Evolutionary conservation across 2,888 invertebrate genomes (phyloP).

Genomic region (Dryobota labecula): DNA sequence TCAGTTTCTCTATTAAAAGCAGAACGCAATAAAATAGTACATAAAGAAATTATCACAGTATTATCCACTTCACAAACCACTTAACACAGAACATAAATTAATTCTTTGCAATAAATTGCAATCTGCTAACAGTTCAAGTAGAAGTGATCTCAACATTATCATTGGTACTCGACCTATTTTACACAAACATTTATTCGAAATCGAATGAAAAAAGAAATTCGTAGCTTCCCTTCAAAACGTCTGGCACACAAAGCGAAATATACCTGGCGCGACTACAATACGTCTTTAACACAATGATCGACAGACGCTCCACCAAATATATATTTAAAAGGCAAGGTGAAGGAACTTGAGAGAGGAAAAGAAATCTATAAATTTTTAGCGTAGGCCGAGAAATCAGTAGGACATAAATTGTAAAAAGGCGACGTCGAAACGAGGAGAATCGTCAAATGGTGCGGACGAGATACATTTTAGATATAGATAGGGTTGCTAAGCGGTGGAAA

Average conservation of each 20-base stretch:
- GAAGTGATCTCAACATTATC: conserved; percentile 45
- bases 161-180: conserved; percentile 55
- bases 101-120: conserved; percentile 46
- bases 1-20: background rate
- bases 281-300: conserved; percentile 58
- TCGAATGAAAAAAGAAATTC: conserved; percentile 34
- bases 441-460: conserved; percentile 87
- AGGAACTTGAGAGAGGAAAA: conserved; percentile 48
- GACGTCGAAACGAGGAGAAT: conserved; percentile 79
- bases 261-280: conserved; percentile 48
- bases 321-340: conserved; percentile 50
- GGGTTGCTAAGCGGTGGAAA: conserved; percentile 68
- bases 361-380: conserved; percentile 69
- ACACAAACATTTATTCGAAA: conserved; percentile 44
- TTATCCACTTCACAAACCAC: conserved; percentile 40
- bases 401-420: conserved; percentile 84
- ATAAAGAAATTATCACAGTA: conserved; percentile 27
- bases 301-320: conserved; percentile 56
- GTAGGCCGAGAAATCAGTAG: conserved; percentile 74
- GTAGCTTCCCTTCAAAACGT: conserved; percentile 26
- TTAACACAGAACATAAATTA: conserved; percentile 50
- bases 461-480: conserved; percentile 83
- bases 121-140: conserved; percentile 36
- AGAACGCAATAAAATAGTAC: conserved; percentile 26
- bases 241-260: conserved; percentile 38